A percentile compares a stretch with the other conserved stretches of the same genome.
These are phyloP conservation scores for Trididemnum nubilum DNA, from an alignment of 23 tunicate species.

Conservation along the genomic window DNA sequence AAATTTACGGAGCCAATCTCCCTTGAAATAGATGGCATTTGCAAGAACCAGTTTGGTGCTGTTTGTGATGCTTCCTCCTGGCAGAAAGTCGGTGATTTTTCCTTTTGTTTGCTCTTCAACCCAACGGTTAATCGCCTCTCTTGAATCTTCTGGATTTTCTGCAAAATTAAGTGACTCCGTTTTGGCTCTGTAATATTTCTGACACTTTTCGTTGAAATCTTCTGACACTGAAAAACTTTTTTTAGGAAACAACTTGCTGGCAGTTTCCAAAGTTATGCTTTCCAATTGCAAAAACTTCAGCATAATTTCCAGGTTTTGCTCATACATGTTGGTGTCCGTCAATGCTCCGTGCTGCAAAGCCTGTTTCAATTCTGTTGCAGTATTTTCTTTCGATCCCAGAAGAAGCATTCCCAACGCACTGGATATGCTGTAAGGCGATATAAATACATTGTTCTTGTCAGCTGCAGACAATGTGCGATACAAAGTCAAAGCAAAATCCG, in stretches of 20 bases:
- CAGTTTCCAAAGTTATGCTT: slow-evolving; percentile 46
- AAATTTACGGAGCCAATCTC: slow-evolving; percentile 70
- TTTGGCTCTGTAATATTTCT: slow-evolving; percentile 22
- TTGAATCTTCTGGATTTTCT: slow-evolving; percentile 41
- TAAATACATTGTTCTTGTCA: slow-evolving; percentile 30
- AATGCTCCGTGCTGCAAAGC: background rate
- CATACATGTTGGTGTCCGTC: background rate
- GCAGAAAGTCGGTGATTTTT: slow-evolving; percentile 75
- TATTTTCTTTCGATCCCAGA: slow-evolving; percentile 44
- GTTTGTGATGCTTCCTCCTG: slow-evolving; percentile 32
- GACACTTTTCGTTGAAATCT: slow-evolving; percentile 28
- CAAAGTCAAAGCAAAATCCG: slow-evolving; percentile 21
- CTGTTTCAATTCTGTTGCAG: slow-evolving; percentile 24
- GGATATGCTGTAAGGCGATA: slow-evolving; percentile 62
- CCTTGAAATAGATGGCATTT: slow-evolving; percentile 91
- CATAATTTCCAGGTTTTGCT: background rate
- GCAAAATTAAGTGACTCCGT: slow-evolving; percentile 39
- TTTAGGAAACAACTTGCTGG: slow-evolving; percentile 71
- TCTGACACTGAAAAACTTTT: slow-evolving; percentile 29
- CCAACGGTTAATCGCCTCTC: slow-evolving; percentile 57
- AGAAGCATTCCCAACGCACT: slow-evolving; percentile 36
- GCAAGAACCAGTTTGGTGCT: slow-evolving; percentile 52
- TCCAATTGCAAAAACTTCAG: background rate
- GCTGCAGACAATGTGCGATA: background rate
- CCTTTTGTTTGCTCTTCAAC: slow-evolving; percentile 53